Base-by-base conservation (phyloP, 2,888 invertebrate species). In the Agriotes lineatus region DNA sequence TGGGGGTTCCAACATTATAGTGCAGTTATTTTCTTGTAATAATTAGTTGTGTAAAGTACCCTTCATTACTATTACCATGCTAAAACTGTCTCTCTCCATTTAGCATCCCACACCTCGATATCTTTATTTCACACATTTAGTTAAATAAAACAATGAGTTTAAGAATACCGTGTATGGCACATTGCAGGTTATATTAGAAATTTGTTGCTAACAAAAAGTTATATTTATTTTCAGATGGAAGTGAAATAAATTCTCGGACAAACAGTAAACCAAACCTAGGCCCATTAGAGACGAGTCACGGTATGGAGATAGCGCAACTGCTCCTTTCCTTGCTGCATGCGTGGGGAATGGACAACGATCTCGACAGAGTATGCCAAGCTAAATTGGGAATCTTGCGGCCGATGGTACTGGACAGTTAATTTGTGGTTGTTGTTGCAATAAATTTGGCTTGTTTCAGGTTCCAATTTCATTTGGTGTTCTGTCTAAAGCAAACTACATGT, bases 401-500 rank as follows among this genome's bases (percentile, higher is more conserved):
- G 0, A 93, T 95, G 89, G 94, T 95, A 70, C 79, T 45, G 4
- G 4, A 67, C 35, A 7, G 14, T 42, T 50, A 1, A 19, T 30
- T 63, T 56, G 20, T 65, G 18, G 16, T 39, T 50, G 33, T 54
- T 54, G 12, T 44, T 42, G 63, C 39, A 35, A 42, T 33, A 20
- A 50, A n/a, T 35, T 9, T 42, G 20, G n/a, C n/a, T n/a, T n/a
- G 64, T 25, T 72, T n/a, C 78, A 89, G 89, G 88, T 90, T 0
- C 97, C 98, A 12, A 91, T 99, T 35, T 96, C 96, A 14, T 99
- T 96, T 84, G 99, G 99, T 1, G 93, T 98, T 57, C 89, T 99
- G 7, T 98, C 98, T n/a, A 94, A 96, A 80, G 95, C 94, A 75
- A 96, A 96, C 0, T 96, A 96, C 84, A 97, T 97, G 97, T 94